Base-by-base conservation (phyloP, 2,888 invertebrate genomes). In the Mantis religiosa region DNA sequence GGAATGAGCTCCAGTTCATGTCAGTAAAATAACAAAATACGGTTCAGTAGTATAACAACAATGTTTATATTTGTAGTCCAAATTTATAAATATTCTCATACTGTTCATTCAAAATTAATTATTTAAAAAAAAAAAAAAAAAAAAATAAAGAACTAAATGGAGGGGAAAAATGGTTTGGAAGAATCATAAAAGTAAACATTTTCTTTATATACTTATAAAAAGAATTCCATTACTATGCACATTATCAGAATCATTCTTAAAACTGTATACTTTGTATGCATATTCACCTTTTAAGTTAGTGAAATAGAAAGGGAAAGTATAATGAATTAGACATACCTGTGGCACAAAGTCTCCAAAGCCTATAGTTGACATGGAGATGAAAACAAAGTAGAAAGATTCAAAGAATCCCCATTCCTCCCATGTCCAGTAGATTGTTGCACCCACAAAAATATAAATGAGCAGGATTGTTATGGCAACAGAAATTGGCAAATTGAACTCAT, bases 331-430 rank as follows among this genome's bases (percentile, higher is more conserved):
- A 28, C 41, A 92, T 92, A 95, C 95, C 93, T 97, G 95, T 1
- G 98, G 98, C 0, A 98, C 97, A 90, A 97, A 95, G 93, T 99
- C 98, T 3, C 98, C 98, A 91, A 99, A 97, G n/a, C 99, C 99
- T 89, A 99, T 98, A 0, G 99, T 99, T 1, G 98, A 98, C 96
- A 99, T 97, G 0, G 98, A 98, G 91, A 99, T 97, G 92, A 99
- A 99, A 7, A 99, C 98, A 93, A 99, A 99, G 93, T 99, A 99
- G 93, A 99, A 98, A 0, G 99, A 96, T 90, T 98, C 97, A 92
- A 98, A 97, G 93, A 98, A 97, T n/a, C 95, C 95, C 99, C 99
- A 99, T 0, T 95, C 94, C 93, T 97, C 97, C 95, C 96, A 96
- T 27, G 95, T 92, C 81, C 95, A 95, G 92, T 97, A 99, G 0